Base-by-base conservation (phyloP, 1,140 invertebrate species). In the Saxidomus purpurata region DNA sequence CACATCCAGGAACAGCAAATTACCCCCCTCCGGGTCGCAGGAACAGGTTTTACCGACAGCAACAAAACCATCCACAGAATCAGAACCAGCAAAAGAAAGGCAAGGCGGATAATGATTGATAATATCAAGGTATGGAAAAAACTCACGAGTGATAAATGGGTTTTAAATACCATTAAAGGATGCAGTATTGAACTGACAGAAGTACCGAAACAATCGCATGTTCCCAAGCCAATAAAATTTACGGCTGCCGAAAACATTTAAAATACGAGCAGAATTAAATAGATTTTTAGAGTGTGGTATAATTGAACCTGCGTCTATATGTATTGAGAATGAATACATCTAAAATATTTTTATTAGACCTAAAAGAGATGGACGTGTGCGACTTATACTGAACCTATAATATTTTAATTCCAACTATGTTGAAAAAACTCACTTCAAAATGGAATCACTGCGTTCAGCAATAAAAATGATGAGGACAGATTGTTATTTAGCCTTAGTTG, bases 111-210 rank as follows among this genome's bases (percentile, higher is more conserved):
- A 4, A n/a, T 13, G 34, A 74, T 31, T 74, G 34, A 74, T 38
- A 49, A 40, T 36, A 4, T 47, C 6, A 28, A 52, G 13, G 36
- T 79, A 36, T 79, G 76, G 76, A 40, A 79, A 49, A 52, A 8
- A 79, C n/a, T 79, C 43, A 79, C 76, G 38, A 49, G n/a, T 25
- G 76, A 79, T 25, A 79, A 28, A 25, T 79, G 76, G 76, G 36
- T 79, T 3, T 25, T 79, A 47, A 79, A 79, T 79, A 79, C 76
- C 11, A 47, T 79, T 79, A 36, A 40, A 19, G 76, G 38, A 47
- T 79, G 76, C 28, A 38, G 49, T 47, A 52, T 79, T 11, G 76
- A 79, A 79, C 4, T 52, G 3, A 25, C n/a, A 19, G 6, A 6
- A 4, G 25, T 49, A 49, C 76, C 76, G 9, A 49, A 52, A 52